Conservation (phyloP, 1,140 invertebrate genomes). For the Drosophila jambulina region DNA sequence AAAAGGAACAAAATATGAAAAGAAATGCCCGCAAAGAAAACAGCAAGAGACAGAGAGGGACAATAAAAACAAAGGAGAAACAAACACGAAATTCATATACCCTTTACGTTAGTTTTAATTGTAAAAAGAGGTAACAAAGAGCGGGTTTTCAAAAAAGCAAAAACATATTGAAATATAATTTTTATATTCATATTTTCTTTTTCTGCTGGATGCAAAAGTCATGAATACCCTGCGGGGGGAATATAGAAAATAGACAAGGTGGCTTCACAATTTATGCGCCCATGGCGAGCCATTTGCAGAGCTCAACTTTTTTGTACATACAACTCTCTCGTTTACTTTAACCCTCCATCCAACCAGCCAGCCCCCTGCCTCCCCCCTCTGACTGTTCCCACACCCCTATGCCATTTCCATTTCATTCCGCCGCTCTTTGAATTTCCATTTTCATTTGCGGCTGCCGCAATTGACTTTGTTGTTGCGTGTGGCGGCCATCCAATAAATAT, state of each 20-base stretch:
- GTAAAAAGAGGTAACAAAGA: too few species aligned
- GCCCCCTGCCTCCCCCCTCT: background rate
- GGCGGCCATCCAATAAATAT: constrained; percentile 43
- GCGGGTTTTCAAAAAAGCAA: background rate
- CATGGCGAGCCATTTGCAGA: constrained; percentile 74
- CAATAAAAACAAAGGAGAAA: background rate
- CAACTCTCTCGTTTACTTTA: constrained; percentile 26
- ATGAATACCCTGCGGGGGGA: background rate
- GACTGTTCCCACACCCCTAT: constrained; percentile 22
- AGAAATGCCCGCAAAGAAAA: constrained; percentile 38
- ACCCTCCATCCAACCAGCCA: background rate
- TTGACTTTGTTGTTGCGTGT: constrained; percentile 73
- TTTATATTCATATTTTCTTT: background rate
- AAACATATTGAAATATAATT: background rate
- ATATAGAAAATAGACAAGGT: constrained; percentile 34
- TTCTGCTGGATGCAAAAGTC: background rate
- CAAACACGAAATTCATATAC: background rate
- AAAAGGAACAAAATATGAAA: constrained; percentile 28
- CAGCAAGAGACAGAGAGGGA: constrained; percentile 17
- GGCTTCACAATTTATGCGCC: constrained; percentile 75
- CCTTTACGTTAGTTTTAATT: background rate
- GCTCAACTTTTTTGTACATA: constrained; percentile 62
- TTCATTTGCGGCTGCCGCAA: constrained; percentile 74
- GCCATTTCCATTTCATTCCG: constrained; percentile 52
- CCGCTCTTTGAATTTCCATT: constrained; percentile 61